Conservation (phyloP, 2,797 vertebrate species). For the Enteromius treurensis region DNA sequence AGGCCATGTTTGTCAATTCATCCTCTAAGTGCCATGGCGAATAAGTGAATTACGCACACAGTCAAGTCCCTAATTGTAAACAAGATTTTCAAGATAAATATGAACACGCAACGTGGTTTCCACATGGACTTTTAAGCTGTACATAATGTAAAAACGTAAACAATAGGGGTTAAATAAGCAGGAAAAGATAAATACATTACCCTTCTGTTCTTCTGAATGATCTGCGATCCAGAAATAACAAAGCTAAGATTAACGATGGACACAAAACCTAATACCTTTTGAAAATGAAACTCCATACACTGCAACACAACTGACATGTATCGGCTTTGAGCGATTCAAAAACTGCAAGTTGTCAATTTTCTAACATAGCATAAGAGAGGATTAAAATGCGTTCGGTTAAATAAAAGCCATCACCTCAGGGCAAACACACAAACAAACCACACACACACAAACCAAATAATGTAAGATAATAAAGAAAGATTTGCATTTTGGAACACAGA, state of each 20-base stretch:
- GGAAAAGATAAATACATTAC: slow-evolving; percentile 2
- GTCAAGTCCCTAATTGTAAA: slow-evolving; percentile 20
- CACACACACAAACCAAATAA: background rate
- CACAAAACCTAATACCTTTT: background rate
- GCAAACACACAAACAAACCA: slow-evolving; percentile 9
- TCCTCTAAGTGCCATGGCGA: slow-evolving; percentile 29
- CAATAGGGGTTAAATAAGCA: slow-evolving; percentile 23
- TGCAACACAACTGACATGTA: slow-evolving; percentile 1
- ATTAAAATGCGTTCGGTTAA: slow-evolving; percentile 6
- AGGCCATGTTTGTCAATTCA: slow-evolving; percentile 2
- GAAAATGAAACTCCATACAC: background rate
- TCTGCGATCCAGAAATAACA: slow-evolving; percentile 30
- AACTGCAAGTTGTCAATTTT: background rate
- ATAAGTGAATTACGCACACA: slow-evolving; percentile 42
- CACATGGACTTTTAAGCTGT: slow-evolving; percentile 12
- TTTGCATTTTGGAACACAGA: slow-evolving; percentile 12
- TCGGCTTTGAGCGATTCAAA: background rate
- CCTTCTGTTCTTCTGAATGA: background rate
- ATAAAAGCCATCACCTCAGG: slow-evolving; percentile 3
- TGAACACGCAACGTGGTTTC: background rate
- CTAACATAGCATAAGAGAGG: background rate
- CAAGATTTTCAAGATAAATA: slow-evolving; percentile 39
- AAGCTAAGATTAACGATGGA: background rate
- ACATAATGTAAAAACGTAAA: background rate
- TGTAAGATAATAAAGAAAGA: background rate